phyloP scores from a whole-genome alignment of 1,140 invertebrate species.

The Cydia strobilella region DNA sequence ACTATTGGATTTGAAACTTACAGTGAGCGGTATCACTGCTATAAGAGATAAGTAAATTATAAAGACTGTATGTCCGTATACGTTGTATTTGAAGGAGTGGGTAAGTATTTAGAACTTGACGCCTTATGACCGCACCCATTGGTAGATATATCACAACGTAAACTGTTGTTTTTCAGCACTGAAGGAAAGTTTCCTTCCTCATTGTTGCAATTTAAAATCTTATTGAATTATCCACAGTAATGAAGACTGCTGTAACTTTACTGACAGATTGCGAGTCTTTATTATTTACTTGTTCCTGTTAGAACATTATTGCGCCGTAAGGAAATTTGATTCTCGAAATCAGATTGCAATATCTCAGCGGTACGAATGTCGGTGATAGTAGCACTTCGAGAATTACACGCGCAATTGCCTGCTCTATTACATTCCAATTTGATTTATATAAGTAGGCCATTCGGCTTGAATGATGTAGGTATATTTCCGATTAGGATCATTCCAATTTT shows the following conservation, averaged over 20 bases:
- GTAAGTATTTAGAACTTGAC: too few species aligned
- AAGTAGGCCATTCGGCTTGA: not conserved
- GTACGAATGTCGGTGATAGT: conserved; percentile 7
- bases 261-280: not conserved
- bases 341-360: conserved; percentile 21
- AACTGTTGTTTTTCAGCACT: too few species aligned
- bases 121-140: too few species aligned
- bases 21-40: not conserved
- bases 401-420: conserved; percentile 9
- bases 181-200: too few species aligned
- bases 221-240: too few species aligned
- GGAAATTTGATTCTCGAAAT: conserved; percentile 27
- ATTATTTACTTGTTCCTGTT: not conserved
- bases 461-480: not conserved
- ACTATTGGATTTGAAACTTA: not conserved
- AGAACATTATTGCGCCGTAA: conserved; percentile 5
- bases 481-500: not conserved
- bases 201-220: too few species aligned
- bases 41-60: not conserved
- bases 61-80: not conserved
- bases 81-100: too few species aligned
- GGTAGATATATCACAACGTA: too few species aligned
- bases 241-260: too few species aligned
- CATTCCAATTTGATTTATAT: conserved; percentile 13
- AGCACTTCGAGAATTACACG: conserved; percentile 8